phyloP scores from a whole-genome alignment of 2,888 invertebrate genomes.

The Sarcophaga subvicina region DNA sequence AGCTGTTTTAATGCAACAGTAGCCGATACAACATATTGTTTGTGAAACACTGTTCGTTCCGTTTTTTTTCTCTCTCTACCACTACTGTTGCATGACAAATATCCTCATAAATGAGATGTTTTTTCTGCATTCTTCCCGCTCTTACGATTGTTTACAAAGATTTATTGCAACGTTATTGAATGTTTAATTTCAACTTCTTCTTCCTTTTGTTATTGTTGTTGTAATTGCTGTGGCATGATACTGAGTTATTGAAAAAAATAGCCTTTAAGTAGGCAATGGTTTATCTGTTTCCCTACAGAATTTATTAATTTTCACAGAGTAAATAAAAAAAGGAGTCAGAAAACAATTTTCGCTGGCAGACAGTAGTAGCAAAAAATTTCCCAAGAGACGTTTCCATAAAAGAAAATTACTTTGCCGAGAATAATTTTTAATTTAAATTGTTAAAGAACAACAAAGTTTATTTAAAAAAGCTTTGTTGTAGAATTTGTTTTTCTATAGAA shows the following conservation, averaged over 20 bases:
- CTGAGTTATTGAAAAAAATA: constrained; percentile 7
- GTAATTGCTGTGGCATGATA: neutral
- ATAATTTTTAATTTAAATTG: too few relatives aligned
- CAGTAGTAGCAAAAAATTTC: too few relatives aligned
- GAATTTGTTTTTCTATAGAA: too few relatives aligned
- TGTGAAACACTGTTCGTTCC: constrained; percentile 20
- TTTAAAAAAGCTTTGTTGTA: too few relatives aligned
- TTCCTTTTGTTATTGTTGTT: neutral
- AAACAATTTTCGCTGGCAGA: too few relatives aligned
- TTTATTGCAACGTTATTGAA: constrained; percentile 51
- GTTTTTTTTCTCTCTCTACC: neutral
- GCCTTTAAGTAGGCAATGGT: constrained; percentile 48
- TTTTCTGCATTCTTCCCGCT: neutral
- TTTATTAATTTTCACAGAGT: neutral
- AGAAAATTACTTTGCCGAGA: too few relatives aligned
- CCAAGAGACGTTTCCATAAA: too few relatives aligned
- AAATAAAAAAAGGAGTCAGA: too few relatives aligned
- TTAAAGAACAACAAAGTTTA: too few relatives aligned
- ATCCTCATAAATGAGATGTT: constrained; percentile 22
- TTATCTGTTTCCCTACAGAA: constrained; percentile 12
- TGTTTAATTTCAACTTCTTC: constrained; percentile 7
- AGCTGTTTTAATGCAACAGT: constrained; percentile 62
- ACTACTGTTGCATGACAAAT: constrained; percentile 32
- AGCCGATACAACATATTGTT: constrained; percentile 1
- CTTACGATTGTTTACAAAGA: constrained; percentile 24